Evolutionary conservation across 1,140 invertebrate genomes (phyloP).

Genomic region (Acyrthosiphon pisum): DNA sequence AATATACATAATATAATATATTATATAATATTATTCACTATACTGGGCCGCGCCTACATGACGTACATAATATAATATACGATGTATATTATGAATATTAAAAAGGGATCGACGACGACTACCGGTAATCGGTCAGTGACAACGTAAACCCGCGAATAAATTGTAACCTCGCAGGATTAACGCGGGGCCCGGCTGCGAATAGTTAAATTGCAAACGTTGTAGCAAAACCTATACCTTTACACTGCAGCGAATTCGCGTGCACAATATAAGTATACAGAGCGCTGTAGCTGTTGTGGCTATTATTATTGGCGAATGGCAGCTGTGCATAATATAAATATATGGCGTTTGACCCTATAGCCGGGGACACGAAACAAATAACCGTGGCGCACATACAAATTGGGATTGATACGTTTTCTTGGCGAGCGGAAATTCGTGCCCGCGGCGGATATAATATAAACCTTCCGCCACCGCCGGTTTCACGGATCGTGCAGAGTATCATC

Average conservation of each 20-base stretch:
- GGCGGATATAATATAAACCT: neutral
- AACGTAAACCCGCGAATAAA: neutral
- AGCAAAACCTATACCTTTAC: neutral
- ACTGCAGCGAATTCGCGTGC: neutral
- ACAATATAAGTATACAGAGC: neutral
- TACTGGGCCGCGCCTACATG: neutral
- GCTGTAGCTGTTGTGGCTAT: neutral
- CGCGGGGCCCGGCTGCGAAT: neutral
- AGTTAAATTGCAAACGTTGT: neutral
- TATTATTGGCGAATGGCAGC: neutral
- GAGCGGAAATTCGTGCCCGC: neutral
- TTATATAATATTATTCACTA: neutral
- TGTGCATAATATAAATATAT: neutral
- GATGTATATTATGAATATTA: constrained; percentile 14
- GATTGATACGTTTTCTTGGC: constrained; percentile 35
- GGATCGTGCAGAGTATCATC: too few relatives aligned
- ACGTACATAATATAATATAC: neutral
- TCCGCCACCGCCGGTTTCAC: too few relatives aligned
- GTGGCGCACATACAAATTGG: neutral
- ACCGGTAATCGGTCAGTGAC: constrained; percentile 26
- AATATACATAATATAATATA: neutral
- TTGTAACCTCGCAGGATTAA: neutral
- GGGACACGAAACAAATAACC: neutral
- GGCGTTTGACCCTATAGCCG: neutral
- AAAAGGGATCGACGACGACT: neutral